A percentile compares a stretch with the other conserved stretches of the same genome.
Evolutionary conservation across 2,797 vertebrate species (phyloP).

Genomic region (Parauchenoglanis punctatus): DNA sequence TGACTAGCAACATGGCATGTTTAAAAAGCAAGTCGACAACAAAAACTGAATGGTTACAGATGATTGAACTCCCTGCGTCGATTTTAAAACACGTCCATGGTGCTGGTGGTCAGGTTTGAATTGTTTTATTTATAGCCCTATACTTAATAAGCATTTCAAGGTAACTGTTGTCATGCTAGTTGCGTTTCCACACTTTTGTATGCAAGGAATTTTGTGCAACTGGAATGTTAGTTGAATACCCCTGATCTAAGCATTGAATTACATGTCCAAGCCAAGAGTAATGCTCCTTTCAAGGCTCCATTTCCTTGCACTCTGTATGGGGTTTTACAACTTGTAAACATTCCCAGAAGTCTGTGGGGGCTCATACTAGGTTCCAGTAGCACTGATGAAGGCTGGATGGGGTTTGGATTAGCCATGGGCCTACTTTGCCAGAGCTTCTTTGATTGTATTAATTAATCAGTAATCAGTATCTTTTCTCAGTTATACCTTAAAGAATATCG

Average conservation of each 20-base stretch:
- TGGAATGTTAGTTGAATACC: no score
- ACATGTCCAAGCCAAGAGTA: constrained; percentile 40
- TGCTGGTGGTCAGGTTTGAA: not conserved
- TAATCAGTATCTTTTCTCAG: not conserved
- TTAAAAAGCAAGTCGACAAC: not conserved
- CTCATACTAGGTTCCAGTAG: constrained; percentile 30
- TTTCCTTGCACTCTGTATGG: constrained; percentile 35
- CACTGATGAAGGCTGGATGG: constrained; percentile 36
- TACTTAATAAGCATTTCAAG: not conserved
- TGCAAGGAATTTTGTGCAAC: not conserved
- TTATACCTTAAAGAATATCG: not conserved
- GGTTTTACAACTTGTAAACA: constrained; percentile 29
- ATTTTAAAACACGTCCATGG: not conserved
- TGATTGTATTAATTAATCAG: not conserved
- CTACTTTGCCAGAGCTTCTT: constrained; percentile 22
- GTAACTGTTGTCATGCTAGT: not conserved
- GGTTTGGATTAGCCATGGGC: constrained; percentile 21
- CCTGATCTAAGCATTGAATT: constrained; percentile 35
- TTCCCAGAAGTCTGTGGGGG: constrained; percentile 54
- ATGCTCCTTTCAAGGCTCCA: constrained; percentile 42
- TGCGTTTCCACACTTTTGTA: not conserved
- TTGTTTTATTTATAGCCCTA: not conserved
- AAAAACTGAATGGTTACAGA: not conserved
- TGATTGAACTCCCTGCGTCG: no score
- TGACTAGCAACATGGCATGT: not conserved